Evolutionary conservation across 2,888 invertebrate genomes (phyloP).

Genomic region (Drosophila eohydei): DNA sequence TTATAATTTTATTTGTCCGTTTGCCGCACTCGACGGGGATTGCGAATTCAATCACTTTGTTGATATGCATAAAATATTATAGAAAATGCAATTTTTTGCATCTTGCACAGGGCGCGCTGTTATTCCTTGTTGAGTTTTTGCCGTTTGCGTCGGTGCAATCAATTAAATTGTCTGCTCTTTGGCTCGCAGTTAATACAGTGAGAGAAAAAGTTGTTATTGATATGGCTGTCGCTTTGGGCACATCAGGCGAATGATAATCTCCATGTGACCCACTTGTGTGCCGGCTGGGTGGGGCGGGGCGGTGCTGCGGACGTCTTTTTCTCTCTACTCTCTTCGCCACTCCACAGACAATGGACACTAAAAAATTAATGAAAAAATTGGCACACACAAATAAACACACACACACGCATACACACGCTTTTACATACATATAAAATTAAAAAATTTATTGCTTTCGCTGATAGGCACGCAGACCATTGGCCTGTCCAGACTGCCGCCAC

Average conservation of each 20-base stretch:
- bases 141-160: constrained; percentile 43
- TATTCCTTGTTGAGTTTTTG: constrained; percentile 22
- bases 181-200: constrained; percentile 2
- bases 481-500: constrained; percentile 24
- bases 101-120: neutral
- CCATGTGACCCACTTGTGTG: constrained; percentile 14
- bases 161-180: constrained; percentile 56
- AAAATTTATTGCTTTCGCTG: constrained; percentile 78
- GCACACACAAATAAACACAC: constrained; percentile 24
- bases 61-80: constrained; percentile 21
- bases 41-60: constrained; percentile 25
- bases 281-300: neutral
- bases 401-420: neutral
- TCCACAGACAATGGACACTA: constrained; percentile 52
- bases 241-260: constrained; percentile 50
- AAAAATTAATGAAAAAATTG: constrained; percentile 78
- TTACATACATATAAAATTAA: constrained; percentile 68
- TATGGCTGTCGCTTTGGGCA: constrained; percentile 35
- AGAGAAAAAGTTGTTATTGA: constrained; percentile 30
- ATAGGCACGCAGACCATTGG: constrained; percentile 70
- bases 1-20: neutral
- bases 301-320: neutral
- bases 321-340: neutral
- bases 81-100: constrained; percentile 14
- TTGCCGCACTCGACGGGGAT: neutral